Evolutionary conservation across 2,797 vertebrate species (phyloP), one percentile per base, ranked within the genome.

Genomic region (Hephaestus fuliginosus): DNA sequence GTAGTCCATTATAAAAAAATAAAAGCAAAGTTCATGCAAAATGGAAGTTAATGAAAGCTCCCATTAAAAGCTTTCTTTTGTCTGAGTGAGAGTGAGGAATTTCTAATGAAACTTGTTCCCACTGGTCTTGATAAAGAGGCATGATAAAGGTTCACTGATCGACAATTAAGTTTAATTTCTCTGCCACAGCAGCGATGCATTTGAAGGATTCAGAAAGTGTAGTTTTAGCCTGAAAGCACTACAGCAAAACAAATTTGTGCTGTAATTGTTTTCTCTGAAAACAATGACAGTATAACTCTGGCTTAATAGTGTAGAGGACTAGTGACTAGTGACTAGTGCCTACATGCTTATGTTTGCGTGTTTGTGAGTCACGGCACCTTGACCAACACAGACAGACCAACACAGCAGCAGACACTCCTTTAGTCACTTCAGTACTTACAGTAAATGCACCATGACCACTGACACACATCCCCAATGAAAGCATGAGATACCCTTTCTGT

Each of bases 11-110:
- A 83, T 46, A 46, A 58, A 82, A 72, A 86, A 86, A 86, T 82
- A 87, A 89, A 91, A 87, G 83, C 76, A 90, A 88, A 81, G 72
- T 84, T 85, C 53, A 83, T 74, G 80, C 73, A 87, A 88, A 92
- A 90, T 87, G 61, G 56, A 86, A 85, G 70, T 82, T 84, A 89
- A 88, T 88, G 66, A 78, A 90, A 79, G 75, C 73, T 83, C 28
- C 68, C 68, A 81, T 81, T 89, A 81, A 90, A 90, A 89, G 85
- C 85, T 76, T 82, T 87, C 71, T 78, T 90, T 84, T 68, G 68
- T 86, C 69, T 73, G 83, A 76, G 72, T 74, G 67, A 81, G 66
- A 70, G 79, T 63, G 72, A 79, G 79, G 67, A 78, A 73, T 84
- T 81, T 84, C 74, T 88, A 93, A 93, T 90, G 80, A 76, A 80